Conservation (phyloP, 1,140 invertebrate genomes). For the Bemisia tabaci region DNA sequence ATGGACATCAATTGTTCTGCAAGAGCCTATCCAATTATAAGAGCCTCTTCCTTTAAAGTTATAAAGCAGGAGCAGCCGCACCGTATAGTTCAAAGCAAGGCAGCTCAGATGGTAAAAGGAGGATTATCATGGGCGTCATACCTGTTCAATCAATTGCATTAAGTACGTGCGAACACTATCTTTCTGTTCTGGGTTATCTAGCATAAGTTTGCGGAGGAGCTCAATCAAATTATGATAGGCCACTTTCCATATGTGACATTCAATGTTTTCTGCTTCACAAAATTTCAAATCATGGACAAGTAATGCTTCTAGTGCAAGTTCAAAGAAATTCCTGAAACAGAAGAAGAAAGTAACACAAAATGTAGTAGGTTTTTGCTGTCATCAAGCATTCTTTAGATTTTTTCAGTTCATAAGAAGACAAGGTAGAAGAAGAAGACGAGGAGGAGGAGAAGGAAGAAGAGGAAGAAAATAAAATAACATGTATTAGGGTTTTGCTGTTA, state of each 20-base stretch:
- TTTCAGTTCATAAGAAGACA: not conserved
- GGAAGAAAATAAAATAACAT: too few species aligned
- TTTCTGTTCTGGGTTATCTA: conserved; percentile 35
- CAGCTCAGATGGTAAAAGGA: not conserved
- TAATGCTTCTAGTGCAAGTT: conserved; percentile 56
- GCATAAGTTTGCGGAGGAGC: conserved; percentile 50
- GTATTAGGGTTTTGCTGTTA: too few species aligned
- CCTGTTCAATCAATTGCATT: conserved; percentile 17
- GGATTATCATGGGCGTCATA: not conserved
- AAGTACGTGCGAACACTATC: conserved; percentile 26
- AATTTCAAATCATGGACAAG: conserved; percentile 73
- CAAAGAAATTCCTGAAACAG: conserved; percentile 39
- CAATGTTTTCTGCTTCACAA: conserved; percentile 74
- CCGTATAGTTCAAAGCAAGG: too few species aligned
- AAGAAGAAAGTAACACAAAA: conserved; percentile 2
- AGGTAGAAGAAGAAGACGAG: too few species aligned
- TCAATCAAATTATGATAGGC: conserved; percentile 85
- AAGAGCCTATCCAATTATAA: too few species aligned
- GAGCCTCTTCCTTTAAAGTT: too few species aligned
- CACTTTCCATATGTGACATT: conserved; percentile 84
- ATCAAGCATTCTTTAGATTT: not conserved
- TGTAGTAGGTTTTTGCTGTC: not conserved
- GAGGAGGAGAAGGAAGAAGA: too few species aligned
- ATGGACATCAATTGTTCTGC: too few species aligned
- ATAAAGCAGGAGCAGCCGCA: too few species aligned